Evolutionary conservation across 2,113 vertebrate species (phyloP).

Genomic region (Rhinolophus ferrumequinum): DNA sequence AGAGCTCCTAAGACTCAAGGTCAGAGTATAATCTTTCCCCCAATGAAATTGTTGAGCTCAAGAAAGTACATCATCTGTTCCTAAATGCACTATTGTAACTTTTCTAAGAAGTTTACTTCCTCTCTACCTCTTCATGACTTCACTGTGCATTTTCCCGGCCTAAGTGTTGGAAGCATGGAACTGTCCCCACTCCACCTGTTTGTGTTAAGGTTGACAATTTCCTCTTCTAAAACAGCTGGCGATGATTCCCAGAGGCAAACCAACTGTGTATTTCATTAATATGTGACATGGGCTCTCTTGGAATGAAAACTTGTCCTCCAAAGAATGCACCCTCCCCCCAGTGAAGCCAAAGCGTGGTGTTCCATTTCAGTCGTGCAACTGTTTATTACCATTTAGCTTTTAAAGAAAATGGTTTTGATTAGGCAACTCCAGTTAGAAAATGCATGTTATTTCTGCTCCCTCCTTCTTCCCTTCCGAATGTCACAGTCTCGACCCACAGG

Average conservation of each 20-base stretch:
- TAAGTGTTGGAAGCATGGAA: not conserved
- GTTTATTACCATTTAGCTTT: constrained; percentile 15
- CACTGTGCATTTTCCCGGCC: not conserved
- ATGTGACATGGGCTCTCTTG: constrained; percentile 42
- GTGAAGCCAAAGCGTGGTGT: not conserved
- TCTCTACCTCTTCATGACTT: not conserved
- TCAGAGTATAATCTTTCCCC: not conserved
- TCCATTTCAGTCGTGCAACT: constrained; percentile 6
- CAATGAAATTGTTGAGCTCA: not conserved
- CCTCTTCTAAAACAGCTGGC: constrained; percentile 71
- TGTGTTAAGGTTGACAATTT: constrained; percentile 15
- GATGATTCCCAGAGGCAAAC: constrained; percentile 44
- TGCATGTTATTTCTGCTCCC: not conserved
- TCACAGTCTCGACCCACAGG: not conserved
- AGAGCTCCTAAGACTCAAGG: not conserved
- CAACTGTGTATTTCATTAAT: constrained; percentile 65
- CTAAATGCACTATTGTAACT: not conserved
- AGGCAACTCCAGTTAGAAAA: not conserved
- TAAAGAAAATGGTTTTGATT: constrained; percentile 8
- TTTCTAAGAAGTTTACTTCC: not conserved
- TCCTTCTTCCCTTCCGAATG: too few species aligned
- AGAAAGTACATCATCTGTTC: not conserved
- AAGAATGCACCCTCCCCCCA: not conserved
- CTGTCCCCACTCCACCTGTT: constrained; percentile 62
- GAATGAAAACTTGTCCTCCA: constrained; percentile 55